Conservation (phyloP, 1,140 invertebrate genomes). For the Dendrolimus punctatus region DNA sequence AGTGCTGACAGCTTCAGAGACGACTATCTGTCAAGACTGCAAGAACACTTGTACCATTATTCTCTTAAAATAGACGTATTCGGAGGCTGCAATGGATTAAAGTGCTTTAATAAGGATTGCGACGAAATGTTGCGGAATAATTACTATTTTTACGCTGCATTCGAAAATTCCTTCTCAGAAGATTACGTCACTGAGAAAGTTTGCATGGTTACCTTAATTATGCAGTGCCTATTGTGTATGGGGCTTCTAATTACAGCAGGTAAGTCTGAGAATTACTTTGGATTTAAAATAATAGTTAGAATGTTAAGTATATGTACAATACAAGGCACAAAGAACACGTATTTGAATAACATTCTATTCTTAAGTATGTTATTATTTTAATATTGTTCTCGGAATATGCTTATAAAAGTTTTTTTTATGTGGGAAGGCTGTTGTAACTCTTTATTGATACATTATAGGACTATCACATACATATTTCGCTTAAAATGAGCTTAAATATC, state of each 20-base stretch:
- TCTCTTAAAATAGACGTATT: constrained; percentile 75
- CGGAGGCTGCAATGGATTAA: constrained; percentile 71
- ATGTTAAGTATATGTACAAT: too few species aligned
- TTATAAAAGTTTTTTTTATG: too few species aligned
- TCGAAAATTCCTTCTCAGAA: constrained; percentile 75
- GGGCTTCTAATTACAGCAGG: constrained; percentile 41
- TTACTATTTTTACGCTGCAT: constrained; percentile 80
- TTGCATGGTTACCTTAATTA: constrained; percentile 65
- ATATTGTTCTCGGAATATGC: too few species aligned
- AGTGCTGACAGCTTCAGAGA: constrained; percentile 68
- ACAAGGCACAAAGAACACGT: too few species aligned
- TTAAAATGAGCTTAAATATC: too few species aligned
- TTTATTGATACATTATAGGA: too few species aligned
- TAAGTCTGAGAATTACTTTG: constrained; percentile 6
- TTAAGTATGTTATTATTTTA: too few species aligned
- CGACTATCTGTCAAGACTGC: constrained; percentile 73
- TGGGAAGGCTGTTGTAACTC: too few species aligned
- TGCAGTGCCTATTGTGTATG: constrained; percentile 70
- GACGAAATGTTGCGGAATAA: constrained; percentile 51
- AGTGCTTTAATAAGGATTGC: constrained; percentile 44
- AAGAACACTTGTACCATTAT: constrained; percentile 67
- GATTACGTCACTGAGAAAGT: constrained; percentile 80
- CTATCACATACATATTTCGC: too few species aligned
- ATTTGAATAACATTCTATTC: too few species aligned
- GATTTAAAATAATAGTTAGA: too few species aligned